A percentile compares a stretch with the other conserved stretches of the same genome.
phyloP scores from a whole-genome alignment of 2,888 invertebrate species.

The Tinea semifulvella region DNA sequence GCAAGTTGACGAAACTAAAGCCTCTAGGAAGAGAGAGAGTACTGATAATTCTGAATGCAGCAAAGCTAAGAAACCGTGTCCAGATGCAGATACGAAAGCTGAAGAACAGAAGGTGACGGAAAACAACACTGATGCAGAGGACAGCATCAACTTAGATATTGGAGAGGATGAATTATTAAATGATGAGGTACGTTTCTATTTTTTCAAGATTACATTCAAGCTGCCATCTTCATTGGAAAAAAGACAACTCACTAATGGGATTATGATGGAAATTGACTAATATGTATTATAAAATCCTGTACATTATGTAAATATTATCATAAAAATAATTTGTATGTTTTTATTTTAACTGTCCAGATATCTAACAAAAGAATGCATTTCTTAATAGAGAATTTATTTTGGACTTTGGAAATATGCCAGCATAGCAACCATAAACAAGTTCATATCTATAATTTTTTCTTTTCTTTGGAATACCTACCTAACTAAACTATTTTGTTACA shows the following conservation, averaged over 20 bases:
- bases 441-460: too few relatives aligned
- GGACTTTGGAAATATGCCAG: constrained; percentile 26
- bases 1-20: constrained; percentile 40
- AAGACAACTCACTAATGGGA: constrained; percentile 36
- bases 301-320: constrained; percentile 11
- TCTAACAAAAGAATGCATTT: constrained; percentile 28
- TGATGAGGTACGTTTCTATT: constrained; percentile 75
- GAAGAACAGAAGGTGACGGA: constrained; percentile 51
- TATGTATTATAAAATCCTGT: constrained; percentile 2
- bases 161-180: constrained; percentile 84
- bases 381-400: too few relatives aligned
- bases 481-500: constrained; percentile 35
- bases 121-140: constrained; percentile 76
- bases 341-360: constrained; percentile 23
- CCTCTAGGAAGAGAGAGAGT: constrained; percentile 44
- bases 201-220: constrained; percentile 52
- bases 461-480: constrained; percentile 14
- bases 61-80: constrained; percentile 44
- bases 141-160: constrained; percentile 81
- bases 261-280: constrained; percentile 47
- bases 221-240: constrained; percentile 30
- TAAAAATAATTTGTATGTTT: constrained; percentile 3
- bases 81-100: constrained; percentile 38
- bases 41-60: constrained; percentile 42
- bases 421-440: too few relatives aligned